Conservation (phyloP, 2,797 vertebrate genomes). For the Triplophysa yarkandensis region DNA sequence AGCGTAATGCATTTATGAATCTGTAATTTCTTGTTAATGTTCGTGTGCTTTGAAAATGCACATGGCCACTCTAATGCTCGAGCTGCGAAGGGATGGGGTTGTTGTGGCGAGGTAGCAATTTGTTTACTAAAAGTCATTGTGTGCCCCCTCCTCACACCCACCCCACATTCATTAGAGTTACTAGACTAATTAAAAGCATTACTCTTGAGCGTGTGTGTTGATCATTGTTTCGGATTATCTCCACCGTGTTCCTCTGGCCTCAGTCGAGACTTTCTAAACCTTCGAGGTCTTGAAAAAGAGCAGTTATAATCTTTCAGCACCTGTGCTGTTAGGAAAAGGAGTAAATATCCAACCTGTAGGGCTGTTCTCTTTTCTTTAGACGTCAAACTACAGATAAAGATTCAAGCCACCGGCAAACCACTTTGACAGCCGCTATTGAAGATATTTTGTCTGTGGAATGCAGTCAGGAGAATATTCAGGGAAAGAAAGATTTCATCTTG, state of each 20-base stretch:
- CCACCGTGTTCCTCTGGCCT: slow-evolving; percentile 8
- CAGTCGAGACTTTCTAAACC: not conserved
- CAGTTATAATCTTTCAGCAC: slow-evolving; percentile 23
- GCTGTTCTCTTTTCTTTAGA: slow-evolving; percentile 77
- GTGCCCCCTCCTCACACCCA: not conserved
- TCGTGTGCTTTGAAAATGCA: slow-evolving; percentile 34
- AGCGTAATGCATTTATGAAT: slow-evolving; percentile 53
- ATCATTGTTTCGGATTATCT: slow-evolving; percentile 22
- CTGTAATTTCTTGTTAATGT: slow-evolving; percentile 52
- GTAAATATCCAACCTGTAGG: slow-evolving; percentile 68
- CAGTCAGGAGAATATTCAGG: slow-evolving; percentile 62
- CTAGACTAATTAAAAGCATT: slow-evolving; percentile 42
- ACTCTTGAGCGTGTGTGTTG: slow-evolving; percentile 24
- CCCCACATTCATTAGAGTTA: slow-evolving; percentile 24
- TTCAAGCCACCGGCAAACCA: slow-evolving; percentile 78
- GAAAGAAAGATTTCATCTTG: slow-evolving; percentile 37
- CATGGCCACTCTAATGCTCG: slow-evolving; percentile 43
- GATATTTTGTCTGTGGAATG: slow-evolving; percentile 80
- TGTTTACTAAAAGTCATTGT: slow-evolving; percentile 45
- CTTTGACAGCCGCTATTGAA: slow-evolving; percentile 77
- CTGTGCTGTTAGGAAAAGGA: slow-evolving; percentile 55
- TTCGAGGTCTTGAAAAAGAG: slow-evolving; percentile 32
- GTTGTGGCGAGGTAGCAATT: slow-evolving; percentile 37
- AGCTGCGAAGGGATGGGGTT: not conserved
- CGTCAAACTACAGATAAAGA: slow-evolving; percentile 80